phyloP scores from a whole-genome alignment of 2,888 invertebrate genomes.

The Minunthozetes semirufus region DNA sequence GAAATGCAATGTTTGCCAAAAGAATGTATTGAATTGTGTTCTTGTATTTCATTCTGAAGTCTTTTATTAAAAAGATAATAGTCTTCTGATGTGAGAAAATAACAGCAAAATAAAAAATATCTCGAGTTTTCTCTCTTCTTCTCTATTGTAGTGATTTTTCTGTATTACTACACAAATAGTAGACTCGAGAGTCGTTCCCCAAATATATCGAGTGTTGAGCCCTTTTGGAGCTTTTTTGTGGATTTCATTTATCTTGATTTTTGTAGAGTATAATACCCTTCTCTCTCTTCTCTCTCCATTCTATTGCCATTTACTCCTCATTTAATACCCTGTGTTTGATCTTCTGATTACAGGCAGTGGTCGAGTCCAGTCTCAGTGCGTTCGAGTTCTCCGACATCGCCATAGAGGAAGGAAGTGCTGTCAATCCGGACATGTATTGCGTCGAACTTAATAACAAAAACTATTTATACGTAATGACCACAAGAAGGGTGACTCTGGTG shows the following conservation, averaged over 20 bases:
- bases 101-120: background rate
- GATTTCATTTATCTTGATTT: conserved; percentile 29
- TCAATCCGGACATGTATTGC: conserved; percentile 84
- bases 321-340: background rate
- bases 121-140: background rate
- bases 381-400: conserved; percentile 81
- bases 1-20: background rate
- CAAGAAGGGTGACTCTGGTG: conserved; percentile 79
- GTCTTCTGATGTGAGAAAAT: background rate
- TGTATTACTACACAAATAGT: background rate
- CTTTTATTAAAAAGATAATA: background rate
- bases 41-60: background rate
- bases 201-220: background rate
- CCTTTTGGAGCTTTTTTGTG: background rate
- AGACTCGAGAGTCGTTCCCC: background rate
- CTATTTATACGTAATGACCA: conserved; percentile 78
- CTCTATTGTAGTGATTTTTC: background rate
- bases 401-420: conserved; percentile 71
- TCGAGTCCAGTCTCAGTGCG: conserved; percentile 60
- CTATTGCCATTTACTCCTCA: background rate
- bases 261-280: too few species aligned
- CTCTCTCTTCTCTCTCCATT: too few species aligned
- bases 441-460: conserved; percentile 72
- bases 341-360: conserved; percentile 58
- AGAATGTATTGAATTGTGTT: conserved; percentile 5